Percentiles rank a stretch among this genome's conserved stretches.
phyloP scores from a whole-genome alignment of 53 echinoderm and acorn worm genomes.

The Temnopleurus reevesii region DNA sequence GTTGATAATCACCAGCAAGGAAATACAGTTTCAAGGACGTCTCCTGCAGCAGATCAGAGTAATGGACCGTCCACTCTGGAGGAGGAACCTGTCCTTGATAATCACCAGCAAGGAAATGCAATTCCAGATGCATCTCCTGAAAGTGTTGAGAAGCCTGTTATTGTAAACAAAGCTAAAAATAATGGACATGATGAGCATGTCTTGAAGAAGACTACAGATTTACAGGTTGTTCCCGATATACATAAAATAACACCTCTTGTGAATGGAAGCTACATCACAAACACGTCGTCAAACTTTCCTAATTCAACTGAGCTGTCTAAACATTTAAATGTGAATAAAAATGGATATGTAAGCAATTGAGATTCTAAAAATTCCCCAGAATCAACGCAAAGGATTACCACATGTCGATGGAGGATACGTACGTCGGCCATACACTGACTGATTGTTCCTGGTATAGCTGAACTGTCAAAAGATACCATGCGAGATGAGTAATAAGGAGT shows the following conservation, averaged over 20 bases:
- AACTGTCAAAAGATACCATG: no score
- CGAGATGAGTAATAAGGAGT: no score
- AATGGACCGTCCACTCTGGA: background rate
- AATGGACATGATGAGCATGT: background rate
- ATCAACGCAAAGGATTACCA: no score
- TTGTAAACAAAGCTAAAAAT: background rate
- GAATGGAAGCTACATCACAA: background rate
- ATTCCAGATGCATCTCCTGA: background rate
- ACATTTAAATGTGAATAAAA: background rate
- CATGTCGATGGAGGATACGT: no score
- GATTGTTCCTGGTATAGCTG: no score
- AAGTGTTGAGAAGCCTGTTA: background rate
- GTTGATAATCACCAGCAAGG: background rate
- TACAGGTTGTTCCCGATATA: background rate
- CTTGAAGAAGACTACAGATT: background rate
- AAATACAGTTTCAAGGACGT: no score
- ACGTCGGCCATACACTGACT: no score
- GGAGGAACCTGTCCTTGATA: background rate
- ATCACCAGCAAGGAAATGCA: background rate
- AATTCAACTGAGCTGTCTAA: background rate
- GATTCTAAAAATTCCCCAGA: no score
- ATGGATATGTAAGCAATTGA: background rate
- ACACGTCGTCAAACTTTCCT: background rate
- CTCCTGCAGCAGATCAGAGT: background rate
- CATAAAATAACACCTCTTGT: background rate